These are phyloP conservation scores for Sarcophaga peregrina DNA, from an alignment of 1,140 invertebrate species.

Conservation along the genomic window DNA sequence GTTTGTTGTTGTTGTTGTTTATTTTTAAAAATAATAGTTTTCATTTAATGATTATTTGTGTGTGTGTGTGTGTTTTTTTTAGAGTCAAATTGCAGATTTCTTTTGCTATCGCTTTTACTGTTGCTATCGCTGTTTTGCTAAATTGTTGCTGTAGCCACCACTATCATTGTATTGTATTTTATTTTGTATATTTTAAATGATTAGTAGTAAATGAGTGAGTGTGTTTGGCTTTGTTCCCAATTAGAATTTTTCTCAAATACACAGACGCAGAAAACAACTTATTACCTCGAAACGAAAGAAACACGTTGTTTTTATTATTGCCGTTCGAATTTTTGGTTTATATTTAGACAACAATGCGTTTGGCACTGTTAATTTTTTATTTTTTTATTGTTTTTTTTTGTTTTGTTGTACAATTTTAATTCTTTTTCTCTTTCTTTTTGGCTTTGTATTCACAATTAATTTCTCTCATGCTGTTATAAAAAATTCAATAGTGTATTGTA, in stretches of 20 bases:
- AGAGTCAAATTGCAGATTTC: constrained; percentile 6
- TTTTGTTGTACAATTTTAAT: constrained; percentile 15
- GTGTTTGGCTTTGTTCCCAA: constrained; percentile 19
- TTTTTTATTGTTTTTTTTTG: neutral
- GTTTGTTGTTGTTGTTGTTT: neutral
- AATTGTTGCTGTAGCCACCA: neutral
- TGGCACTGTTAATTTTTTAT: neutral
- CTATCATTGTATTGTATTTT: neutral
- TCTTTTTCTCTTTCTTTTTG: neutral
- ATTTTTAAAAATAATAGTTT: constrained; percentile 14
- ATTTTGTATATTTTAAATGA: constrained; percentile 22
- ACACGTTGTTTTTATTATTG: constrained; percentile 8
- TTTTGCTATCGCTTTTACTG: neutral
- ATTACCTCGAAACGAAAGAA: neutral
- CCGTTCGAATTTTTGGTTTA: neutral
- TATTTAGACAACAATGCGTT: constrained; percentile 2
- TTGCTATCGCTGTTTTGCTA: neutral
- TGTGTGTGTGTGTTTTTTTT: neutral
- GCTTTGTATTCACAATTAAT: neutral
- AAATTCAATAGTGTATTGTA: neutral
- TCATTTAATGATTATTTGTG: neutral
- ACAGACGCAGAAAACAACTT: too few relatives aligned
- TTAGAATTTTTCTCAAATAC: constrained; percentile 7
- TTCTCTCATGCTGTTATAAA: neutral
- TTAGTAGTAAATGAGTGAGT: neutral